phyloP scores from a whole-genome alignment of 1,140 invertebrate genomes.

The Agraylea sexmaculata region DNA sequence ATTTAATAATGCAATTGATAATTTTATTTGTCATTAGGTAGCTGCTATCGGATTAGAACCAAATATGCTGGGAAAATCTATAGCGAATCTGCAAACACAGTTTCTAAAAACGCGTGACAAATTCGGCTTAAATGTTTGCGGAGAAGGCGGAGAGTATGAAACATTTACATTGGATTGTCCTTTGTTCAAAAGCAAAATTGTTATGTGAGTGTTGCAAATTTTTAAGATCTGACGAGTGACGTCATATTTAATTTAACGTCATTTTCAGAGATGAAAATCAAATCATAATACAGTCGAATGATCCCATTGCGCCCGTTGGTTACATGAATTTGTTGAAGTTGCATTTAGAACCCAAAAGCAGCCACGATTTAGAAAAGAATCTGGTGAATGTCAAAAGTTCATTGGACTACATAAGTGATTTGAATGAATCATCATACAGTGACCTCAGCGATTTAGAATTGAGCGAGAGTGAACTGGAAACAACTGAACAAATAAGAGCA shows the following conservation, averaged over 20 bases:
- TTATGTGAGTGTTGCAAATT: constrained; percentile 63
- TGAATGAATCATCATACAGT: constrained; percentile 48
- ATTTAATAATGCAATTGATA: too few relatives aligned
- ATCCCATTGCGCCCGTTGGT: constrained; percentile 85
- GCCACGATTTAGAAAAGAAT: constrained; percentile 32
- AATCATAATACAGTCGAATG: constrained; percentile 76
- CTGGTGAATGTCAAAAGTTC: constrained; percentile 41
- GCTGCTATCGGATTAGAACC: constrained; percentile 83
- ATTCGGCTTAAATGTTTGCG: constrained; percentile 94
- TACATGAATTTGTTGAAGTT: constrained; percentile 82
- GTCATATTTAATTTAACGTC: background rate
- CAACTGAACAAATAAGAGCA: constrained; percentile 41
- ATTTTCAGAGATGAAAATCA: constrained; percentile 73
- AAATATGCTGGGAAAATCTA: constrained; percentile 77
- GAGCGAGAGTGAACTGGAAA: constrained; percentile 45
- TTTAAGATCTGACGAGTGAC: background rate
- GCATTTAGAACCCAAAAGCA: constrained; percentile 50
- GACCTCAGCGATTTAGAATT: constrained; percentile 47
- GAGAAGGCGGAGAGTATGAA: constrained; percentile 98
- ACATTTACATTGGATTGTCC: constrained; percentile 96
- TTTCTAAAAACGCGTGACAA: constrained; percentile 81
- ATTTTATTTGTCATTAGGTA: too few relatives aligned
- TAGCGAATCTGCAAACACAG: constrained; percentile 76
- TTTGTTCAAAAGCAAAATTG: constrained; percentile 79
- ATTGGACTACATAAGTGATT: constrained; percentile 45